A percentile compares a stretch with the other conserved stretches of the same genome.
phyloP scores from a whole-genome alignment of 2,888 invertebrate genomes.

The Torymus aiolomorphi region DNA sequence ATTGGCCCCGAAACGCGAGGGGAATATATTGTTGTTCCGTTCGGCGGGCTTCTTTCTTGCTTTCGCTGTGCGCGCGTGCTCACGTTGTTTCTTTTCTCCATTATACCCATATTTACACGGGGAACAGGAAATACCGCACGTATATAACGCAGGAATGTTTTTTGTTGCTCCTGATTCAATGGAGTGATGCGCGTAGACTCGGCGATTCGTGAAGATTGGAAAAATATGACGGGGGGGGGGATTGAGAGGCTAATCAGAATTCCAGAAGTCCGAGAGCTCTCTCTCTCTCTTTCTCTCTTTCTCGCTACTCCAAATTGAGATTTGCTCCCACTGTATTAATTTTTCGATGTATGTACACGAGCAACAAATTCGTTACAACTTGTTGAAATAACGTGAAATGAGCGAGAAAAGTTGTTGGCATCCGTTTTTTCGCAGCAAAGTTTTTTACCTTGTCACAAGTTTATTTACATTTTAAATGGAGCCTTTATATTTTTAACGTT shows the following conservation, averaged over 20 bases:
- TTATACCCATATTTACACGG: slow-evolving; percentile 16
- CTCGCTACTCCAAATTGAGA: too few relatives aligned
- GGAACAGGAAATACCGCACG: not conserved
- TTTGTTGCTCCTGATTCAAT: slow-evolving; percentile 38
- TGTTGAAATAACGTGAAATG: too few relatives aligned
- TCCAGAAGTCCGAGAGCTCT: not conserved
- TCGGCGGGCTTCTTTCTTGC: slow-evolving; percentile 12
- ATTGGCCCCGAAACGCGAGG: not conserved
- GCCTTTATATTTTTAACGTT: not conserved
- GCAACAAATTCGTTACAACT: too few relatives aligned
- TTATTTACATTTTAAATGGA: too few relatives aligned
- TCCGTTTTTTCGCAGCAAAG: too few relatives aligned
- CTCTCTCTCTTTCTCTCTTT: too few relatives aligned
- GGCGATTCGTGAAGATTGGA: not conserved
- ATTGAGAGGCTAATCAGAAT: not conserved
- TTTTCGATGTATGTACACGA: too few relatives aligned
- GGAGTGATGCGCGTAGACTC: not conserved
- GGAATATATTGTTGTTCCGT: slow-evolving; percentile 28
- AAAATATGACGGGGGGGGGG: slow-evolving; percentile 3
- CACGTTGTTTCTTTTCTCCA: slow-evolving; percentile 9
- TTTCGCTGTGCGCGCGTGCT: not conserved
- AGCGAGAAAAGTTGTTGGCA: too few relatives aligned
- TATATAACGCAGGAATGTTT: not conserved
- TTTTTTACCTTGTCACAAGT: too few relatives aligned
- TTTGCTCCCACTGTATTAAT: too few relatives aligned